phyloP scores from a whole-genome alignment of 2,888 invertebrate species.

The Lottia gigantea region DNA sequence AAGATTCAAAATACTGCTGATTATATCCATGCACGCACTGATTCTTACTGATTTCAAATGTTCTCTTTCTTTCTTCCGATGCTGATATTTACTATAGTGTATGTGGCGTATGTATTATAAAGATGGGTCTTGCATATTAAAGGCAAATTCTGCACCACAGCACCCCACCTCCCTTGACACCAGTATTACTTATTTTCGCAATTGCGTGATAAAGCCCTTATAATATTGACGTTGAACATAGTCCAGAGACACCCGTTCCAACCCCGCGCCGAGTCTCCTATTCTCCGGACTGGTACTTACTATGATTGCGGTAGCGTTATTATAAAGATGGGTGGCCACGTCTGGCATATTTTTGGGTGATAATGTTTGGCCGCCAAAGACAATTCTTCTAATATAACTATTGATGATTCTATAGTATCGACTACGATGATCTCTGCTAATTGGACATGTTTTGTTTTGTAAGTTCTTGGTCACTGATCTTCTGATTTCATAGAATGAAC shows the following conservation, averaged over 20 bases:
- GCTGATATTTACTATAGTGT: too few species aligned
- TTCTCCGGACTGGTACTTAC: slow-evolving; percentile 18
- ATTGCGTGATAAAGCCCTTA: too few species aligned
- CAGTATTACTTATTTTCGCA: too few species aligned
- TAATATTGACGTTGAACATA: not conserved
- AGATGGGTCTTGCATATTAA: too few species aligned
- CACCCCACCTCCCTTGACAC: too few species aligned
- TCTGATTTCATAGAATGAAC: not conserved
- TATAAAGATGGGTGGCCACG: slow-evolving; percentile 25
- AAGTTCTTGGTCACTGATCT: not conserved
- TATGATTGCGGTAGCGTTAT: slow-evolving; percentile 26
- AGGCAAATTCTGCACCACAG: too few species aligned
- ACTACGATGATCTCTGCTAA: slow-evolving; percentile 10
- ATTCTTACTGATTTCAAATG: too few species aligned
- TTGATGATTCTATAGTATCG: slow-evolving; percentile 23
- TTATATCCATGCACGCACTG: too few species aligned
- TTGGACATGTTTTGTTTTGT: slow-evolving; percentile 1
- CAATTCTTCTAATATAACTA: slow-evolving; percentile 19
- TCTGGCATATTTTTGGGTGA: slow-evolving; percentile 7
- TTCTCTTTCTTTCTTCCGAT: too few species aligned
- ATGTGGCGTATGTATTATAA: too few species aligned
- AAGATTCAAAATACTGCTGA: too few species aligned
- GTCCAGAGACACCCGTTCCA: not conserved
- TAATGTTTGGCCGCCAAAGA: slow-evolving; percentile 4
- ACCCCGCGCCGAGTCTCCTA: too few species aligned